Conservation (phyloP, 2,888 invertebrate genomes). For the Linnaemya vulpina region DNA sequence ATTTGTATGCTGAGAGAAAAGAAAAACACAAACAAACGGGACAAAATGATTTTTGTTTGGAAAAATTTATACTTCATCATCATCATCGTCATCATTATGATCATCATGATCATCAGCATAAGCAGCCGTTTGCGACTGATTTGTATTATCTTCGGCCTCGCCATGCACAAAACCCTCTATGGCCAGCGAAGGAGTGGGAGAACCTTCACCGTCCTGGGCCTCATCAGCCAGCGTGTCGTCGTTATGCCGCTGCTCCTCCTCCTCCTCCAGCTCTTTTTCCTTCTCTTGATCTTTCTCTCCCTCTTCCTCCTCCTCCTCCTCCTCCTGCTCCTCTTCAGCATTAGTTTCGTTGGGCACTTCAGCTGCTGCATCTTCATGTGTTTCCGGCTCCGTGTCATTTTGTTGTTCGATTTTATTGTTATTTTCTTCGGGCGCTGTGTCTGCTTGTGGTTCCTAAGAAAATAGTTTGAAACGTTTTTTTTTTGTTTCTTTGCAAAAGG, state of each 20-base stretch:
- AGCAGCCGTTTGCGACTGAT: constrained; percentile 83
- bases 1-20: constrained; percentile 70
- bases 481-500: constrained; percentile 37
- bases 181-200: constrained; percentile 81
- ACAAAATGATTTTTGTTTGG: constrained; percentile 70
- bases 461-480: constrained; percentile 61
- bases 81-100: constrained; percentile 70
- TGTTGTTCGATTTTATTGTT: constrained; percentile 6
- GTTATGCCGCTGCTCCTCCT: not conserved
- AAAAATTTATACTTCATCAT: constrained; percentile 77
- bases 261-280: constrained; percentile 22
- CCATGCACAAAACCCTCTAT: constrained; percentile 82
- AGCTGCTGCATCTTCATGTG: not conserved
- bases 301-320: constrained; percentile 12
- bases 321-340: constrained; percentile 5
- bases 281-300: constrained; percentile 13
- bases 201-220: constrained; percentile 74
- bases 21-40: constrained; percentile 73
- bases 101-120: constrained; percentile 73
- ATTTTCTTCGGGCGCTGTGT: constrained; percentile 26
- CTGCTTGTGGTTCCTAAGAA: constrained; percentile 60
- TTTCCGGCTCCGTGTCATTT: not conserved
- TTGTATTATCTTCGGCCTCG: constrained; percentile 78
- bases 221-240: constrained; percentile 47
- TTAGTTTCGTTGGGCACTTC: not conserved